Conservation (phyloP, 2,797 vertebrate species). For the Champsocephalus esox region DNA sequence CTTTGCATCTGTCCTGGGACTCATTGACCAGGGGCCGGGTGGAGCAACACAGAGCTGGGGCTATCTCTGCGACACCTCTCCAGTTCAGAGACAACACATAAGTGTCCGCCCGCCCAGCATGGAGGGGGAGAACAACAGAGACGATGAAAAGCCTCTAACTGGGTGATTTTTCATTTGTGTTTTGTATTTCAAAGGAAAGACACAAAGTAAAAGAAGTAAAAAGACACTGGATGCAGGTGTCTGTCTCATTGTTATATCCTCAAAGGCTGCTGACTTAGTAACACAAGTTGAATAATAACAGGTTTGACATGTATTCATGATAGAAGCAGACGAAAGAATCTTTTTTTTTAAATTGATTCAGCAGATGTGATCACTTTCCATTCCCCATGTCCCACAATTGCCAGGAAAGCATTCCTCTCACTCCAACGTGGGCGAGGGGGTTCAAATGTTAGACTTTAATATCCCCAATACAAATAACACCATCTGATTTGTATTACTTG, state of each 20-base stretch:
- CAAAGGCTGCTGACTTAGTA: constrained; percentile 13
- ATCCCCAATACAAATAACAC: constrained; percentile 35
- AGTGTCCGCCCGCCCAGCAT: constrained; percentile 9
- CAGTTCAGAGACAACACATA: constrained; percentile 10
- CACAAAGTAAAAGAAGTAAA: background rate
- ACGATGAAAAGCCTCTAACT: background rate
- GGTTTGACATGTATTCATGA: constrained; percentile 30
- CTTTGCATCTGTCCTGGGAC: constrained; percentile 64
- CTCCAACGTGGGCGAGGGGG: constrained; percentile 44
- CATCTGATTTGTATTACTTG: constrained; percentile 60
- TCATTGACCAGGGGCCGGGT: constrained; percentile 39
- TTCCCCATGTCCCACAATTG: constrained; percentile 9
- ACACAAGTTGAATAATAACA: background rate
- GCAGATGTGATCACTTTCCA: constrained; percentile 66
- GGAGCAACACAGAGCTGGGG: constrained; percentile 23
- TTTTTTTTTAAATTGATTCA: constrained; percentile 29
- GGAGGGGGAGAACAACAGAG: background rate
- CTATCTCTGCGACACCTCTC: constrained; percentile 26
- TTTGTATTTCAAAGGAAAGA: too few species aligned
- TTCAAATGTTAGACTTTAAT: constrained; percentile 29
- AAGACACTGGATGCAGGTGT: constrained; percentile 8
- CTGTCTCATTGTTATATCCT: background rate
- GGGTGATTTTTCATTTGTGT: background rate
- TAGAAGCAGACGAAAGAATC: constrained; percentile 40
- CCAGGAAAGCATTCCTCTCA: constrained; percentile 60